A percentile compares a stretch with the other conserved stretches of the same genome.
These are phyloP conservation scores for Ornithorhynchus anatinus DNA, from an alignment of 2,113 vertebrate genomes.

Conservation along the genomic window DNA sequence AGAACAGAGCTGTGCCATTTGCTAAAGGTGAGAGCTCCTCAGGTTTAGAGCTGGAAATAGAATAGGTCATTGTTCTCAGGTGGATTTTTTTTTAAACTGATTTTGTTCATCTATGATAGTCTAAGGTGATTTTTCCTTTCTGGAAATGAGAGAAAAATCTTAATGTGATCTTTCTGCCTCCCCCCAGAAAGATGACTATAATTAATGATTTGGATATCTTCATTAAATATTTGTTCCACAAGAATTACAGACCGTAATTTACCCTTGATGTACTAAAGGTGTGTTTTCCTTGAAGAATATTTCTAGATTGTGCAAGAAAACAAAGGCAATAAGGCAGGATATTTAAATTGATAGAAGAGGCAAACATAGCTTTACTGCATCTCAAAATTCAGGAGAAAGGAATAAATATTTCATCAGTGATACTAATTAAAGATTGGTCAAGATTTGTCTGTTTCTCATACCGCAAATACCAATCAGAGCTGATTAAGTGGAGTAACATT, in stretches of 20 bases:
- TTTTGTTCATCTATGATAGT: slow-evolving; percentile 18
- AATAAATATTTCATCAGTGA: slow-evolving; percentile 74
- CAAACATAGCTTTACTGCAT: slow-evolving; percentile 63
- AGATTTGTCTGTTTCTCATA: slow-evolving; percentile 66
- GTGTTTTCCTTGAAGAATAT: slow-evolving; percentile 21
- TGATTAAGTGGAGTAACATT: slow-evolving; percentile 67
- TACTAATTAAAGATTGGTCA: slow-evolving; percentile 74
- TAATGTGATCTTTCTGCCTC: slow-evolving; percentile 18
- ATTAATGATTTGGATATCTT: slow-evolving; percentile 29
- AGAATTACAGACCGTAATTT: slow-evolving; percentile 15
- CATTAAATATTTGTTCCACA: slow-evolving; percentile 66
- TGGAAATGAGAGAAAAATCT: slow-evolving; percentile 8
- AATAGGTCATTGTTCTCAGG: too few relatives aligned
- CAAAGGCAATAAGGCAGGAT: slow-evolving; percentile 67
- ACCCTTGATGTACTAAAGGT: slow-evolving; percentile 11
- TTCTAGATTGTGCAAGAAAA: slow-evolving; percentile 57
- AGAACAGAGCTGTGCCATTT: too few relatives aligned
- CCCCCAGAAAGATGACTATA: slow-evolving; percentile 17
- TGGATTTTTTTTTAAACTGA: slow-evolving; percentile 13
- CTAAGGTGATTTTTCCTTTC: slow-evolving; percentile 12
- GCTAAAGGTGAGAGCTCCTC: not conserved
- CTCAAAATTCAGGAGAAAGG: slow-evolving; percentile 72
- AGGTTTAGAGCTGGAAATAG: slow-evolving; percentile 13
- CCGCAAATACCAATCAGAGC: slow-evolving; percentile 58
- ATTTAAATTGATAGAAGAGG: slow-evolving; percentile 75